phyloP scores from a whole-genome alignment of 1,140 invertebrate species.

The Megathymus violae region DNA sequence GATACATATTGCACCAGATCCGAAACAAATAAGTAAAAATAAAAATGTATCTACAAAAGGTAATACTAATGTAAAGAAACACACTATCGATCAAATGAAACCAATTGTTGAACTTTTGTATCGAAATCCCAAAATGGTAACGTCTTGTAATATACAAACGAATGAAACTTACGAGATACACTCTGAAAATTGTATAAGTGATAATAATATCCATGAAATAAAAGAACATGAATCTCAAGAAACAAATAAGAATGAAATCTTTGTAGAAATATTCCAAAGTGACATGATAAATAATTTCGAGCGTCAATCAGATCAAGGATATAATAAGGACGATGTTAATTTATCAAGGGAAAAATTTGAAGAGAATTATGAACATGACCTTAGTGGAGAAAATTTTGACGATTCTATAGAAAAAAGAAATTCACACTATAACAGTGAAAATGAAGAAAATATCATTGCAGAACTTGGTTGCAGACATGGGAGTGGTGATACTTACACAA shows the following conservation, averaged over 20 bases:
- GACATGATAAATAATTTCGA: background rate
- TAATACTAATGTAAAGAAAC: conserved; percentile 33
- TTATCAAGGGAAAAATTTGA: conserved; percentile 60
- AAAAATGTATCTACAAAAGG: conserved; percentile 38
- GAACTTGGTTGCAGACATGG: conserved; percentile 57
- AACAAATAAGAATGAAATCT: conserved; percentile 1
- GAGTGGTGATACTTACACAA: conserved; percentile 77
- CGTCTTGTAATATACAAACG: conserved; percentile 50
- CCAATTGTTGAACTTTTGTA: conserved; percentile 63
- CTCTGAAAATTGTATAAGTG: conserved; percentile 5
- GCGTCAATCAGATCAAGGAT: background rate
- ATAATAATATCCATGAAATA: conserved; percentile 7
- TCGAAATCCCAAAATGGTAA: conserved; percentile 63
- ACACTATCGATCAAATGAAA: conserved; percentile 36
- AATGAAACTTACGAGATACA: conserved; percentile 38
- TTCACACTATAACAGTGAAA: conserved; percentile 39
- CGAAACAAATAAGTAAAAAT: conserved; percentile 44
- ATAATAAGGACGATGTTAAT: conserved; percentile 39
- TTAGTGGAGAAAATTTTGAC: conserved; percentile 58
- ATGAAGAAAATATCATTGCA: conserved; percentile 44
- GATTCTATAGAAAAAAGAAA: conserved; percentile 43
- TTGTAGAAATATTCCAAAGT: conserved; percentile 3
- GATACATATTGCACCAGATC: conserved; percentile 58
- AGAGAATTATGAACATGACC: conserved; percentile 60
- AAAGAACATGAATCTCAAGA: conserved; percentile 11